phyloP scores from a whole-genome alignment of 2,888 invertebrate genomes.

The Tenthredo livida region DNA sequence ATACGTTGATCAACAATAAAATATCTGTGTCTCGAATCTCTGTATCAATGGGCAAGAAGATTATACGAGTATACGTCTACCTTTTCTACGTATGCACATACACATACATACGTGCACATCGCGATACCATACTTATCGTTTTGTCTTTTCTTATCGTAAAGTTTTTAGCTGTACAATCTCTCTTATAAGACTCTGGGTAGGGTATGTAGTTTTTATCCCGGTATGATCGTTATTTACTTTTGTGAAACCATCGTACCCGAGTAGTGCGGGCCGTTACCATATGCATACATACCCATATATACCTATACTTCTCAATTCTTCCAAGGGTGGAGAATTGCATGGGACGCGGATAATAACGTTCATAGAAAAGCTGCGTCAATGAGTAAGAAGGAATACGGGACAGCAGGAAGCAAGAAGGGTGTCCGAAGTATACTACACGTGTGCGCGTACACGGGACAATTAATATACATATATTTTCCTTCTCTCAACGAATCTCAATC shows the following conservation, averaged over 20 bases:
- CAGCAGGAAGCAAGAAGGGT: neutral
- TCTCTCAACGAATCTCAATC: constrained; percentile 18
- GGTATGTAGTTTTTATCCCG: constrained; percentile 31
- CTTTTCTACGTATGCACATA: neutral
- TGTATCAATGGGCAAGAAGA: constrained; percentile 27
- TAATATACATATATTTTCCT: neutral
- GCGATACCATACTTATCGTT: neutral
- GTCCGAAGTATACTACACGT: constrained; percentile 11
- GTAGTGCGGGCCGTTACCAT: neutral
- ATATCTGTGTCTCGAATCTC: neutral
- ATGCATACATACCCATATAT: neutral
- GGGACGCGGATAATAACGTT: constrained; percentile 43
- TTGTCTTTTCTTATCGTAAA: constrained; percentile 27
- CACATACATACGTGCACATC: neutral
- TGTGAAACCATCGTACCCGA: constrained; percentile 2
- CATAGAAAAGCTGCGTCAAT: constrained; percentile 38
- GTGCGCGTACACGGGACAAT: constrained; percentile 13
- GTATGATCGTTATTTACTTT: constrained; percentile 33
- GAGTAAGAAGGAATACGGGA: constrained; percentile 26
- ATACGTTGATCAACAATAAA: neutral
- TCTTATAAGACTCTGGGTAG: neutral
- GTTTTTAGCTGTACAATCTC: constrained; percentile 15
- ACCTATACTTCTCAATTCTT: constrained; percentile 16
- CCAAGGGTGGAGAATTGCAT: constrained; percentile 29
- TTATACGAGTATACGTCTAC: constrained; percentile 13